phyloP scores from a whole-genome alignment of 2,888 invertebrate genomes.

The Lagria hirta region DNA sequence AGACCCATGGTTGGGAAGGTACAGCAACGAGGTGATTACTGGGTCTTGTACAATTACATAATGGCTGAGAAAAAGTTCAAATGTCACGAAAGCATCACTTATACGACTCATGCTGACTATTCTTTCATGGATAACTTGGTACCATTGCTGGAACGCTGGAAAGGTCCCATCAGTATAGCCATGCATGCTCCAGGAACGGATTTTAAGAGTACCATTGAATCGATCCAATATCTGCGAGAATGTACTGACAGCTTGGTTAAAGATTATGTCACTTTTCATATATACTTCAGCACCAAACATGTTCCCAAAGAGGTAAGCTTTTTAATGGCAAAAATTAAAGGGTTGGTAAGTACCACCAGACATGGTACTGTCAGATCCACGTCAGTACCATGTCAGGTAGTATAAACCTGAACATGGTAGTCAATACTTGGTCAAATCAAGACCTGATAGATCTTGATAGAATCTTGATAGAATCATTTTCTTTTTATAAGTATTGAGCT shows the following conservation, averaged over 20 bases:
- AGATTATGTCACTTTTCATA: constrained; percentile 82
- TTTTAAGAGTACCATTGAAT: constrained; percentile 73
- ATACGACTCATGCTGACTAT: constrained; percentile 90
- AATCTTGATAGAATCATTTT: too few relatives aligned
- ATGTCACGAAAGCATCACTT: constrained; percentile 86
- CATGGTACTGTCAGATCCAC: too few relatives aligned
- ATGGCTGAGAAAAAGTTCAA: constrained; percentile 65
- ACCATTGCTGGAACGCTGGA: constrained; percentile 83
- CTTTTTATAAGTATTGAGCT: too few relatives aligned
- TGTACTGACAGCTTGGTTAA: constrained; percentile 71
- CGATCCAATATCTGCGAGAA: constrained; percentile 78
- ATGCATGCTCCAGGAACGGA: constrained; percentile 86
- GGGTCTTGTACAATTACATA: constrained; percentile 87
- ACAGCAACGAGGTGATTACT: constrained; percentile 62
- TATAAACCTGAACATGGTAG: too few relatives aligned
- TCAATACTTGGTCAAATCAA: too few relatives aligned
- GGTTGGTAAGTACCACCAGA: neutral
- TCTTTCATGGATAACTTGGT: constrained; percentile 88
- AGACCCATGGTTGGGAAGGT: constrained; percentile 48
- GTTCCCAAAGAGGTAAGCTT: constrained; percentile 70
- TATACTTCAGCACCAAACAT: constrained; percentile 85
- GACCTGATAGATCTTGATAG: too few relatives aligned
- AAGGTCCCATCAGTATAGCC: constrained; percentile 83
- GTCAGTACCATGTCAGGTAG: too few relatives aligned
- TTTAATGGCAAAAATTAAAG: neutral